phyloP scores from a whole-genome alignment of 2,888 invertebrate species.

The Blastobasis adustella region DNA sequence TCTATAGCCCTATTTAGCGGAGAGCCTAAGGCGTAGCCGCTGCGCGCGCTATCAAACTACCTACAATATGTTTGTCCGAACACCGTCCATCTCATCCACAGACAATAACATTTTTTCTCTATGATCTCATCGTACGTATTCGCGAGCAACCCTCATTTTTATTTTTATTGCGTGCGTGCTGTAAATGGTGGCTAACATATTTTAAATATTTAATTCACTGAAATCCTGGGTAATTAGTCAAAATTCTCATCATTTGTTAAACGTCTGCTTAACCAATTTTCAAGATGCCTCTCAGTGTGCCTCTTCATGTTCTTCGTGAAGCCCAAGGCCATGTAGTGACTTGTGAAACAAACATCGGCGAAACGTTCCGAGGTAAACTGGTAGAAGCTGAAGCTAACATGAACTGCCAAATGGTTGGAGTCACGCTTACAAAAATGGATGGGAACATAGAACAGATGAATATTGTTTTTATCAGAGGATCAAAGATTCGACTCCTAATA shows the following conservation, averaged over 20 bases:
- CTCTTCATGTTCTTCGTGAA: conserved; percentile 99
- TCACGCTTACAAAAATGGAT: conserved; percentile 95
- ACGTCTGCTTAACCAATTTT: conserved; percentile 12
- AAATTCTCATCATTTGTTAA: conserved; percentile 6
- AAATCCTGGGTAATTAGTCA: conserved; percentile 24
- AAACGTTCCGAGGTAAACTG: conserved; percentile 98
- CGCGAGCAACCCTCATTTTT: too few species aligned
- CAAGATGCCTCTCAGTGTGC: conserved; percentile 97
- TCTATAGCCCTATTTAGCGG: too few species aligned
- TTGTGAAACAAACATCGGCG: conserved; percentile 98
- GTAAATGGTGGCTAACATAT: too few species aligned
- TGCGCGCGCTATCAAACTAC: too few species aligned
- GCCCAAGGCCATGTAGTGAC: conserved; percentile 99
- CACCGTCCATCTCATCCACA: too few species aligned
- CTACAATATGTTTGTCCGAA: too few species aligned
- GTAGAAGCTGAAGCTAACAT: conserved; percentile 99
- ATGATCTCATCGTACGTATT: too few species aligned
- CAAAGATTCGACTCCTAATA: conserved; percentile 97
- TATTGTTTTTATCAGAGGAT: conserved; percentile 98
- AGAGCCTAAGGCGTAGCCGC: too few species aligned
- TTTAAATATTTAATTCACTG: conserved; percentile 23
- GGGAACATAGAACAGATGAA: conserved; percentile 95
- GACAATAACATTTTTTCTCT: too few species aligned
- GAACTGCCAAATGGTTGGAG: conserved; percentile 98
- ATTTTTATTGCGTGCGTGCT: too few species aligned